Percentiles rank a stretch among this genome's conserved stretches.
Evolutionary conservation across 2,888 invertebrate species (phyloP).

Genomic region (Lepidonotus clava): DNA sequence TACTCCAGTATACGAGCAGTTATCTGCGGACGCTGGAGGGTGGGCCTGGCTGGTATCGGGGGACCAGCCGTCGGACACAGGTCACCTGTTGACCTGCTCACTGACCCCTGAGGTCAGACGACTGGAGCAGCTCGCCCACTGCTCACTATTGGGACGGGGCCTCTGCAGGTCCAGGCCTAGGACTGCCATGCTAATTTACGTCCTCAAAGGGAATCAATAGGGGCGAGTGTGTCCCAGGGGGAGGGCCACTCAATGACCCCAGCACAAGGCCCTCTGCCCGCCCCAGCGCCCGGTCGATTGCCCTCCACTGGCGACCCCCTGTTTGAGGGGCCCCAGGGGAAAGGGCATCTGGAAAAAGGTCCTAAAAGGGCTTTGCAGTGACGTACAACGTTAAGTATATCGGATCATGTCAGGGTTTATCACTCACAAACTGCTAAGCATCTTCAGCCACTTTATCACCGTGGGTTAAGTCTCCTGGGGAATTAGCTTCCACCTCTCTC

Average conservation of each 20-base stretch:
- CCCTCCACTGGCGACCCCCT: background rate
- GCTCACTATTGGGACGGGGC: background rate
- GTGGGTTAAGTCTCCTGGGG: too few species aligned
- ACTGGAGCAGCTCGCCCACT: background rate
- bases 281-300: background rate
- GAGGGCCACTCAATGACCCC: background rate
- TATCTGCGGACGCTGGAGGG: too few species aligned
- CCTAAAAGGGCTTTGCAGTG: too few species aligned
- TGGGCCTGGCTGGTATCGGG: too few species aligned
- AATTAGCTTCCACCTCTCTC: too few species aligned
- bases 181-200: slow-evolving; percentile 7
- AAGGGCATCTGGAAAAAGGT: background rate
- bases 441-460: too few species aligned
- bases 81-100: slow-evolving; percentile 6
- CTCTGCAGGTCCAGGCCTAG: too few species aligned
- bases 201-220: slow-evolving; percentile 24
- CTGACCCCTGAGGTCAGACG: background rate
- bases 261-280: background rate
- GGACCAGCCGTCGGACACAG: too few species aligned
- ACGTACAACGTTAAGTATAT: too few species aligned
- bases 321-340: background rate
- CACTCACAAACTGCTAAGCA: too few species aligned
- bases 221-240: background rate
- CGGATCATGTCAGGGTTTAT: too few species aligned
- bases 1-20: too few species aligned